Evolutionary conservation across 37 sponge, comb jelly and placozoan species (phyloP), one percentile per base, ranked within the genome.

Genomic region (Halichondria panicea): DNA sequence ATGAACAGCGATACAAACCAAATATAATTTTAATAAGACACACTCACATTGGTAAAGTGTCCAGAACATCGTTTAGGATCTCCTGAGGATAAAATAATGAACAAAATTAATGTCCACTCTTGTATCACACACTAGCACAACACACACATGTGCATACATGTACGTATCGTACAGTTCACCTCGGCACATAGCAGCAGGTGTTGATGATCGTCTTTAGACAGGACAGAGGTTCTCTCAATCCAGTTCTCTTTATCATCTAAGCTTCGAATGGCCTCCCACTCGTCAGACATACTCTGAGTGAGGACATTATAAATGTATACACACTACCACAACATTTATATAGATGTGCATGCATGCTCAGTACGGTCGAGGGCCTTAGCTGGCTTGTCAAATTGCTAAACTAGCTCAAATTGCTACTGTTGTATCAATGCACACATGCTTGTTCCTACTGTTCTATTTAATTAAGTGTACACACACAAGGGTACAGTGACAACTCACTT

Each of bases 171-270:
- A n/a, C n/a, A 13, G 30, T 71, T 59, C 56, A 88, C 88, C 78
- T 71, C 53, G 0, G 86, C 86, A 71, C 73, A 91, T 4, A 55
- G 24, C 21, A 72, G 25, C 48, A 83, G 56, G 32, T 72, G 37
- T 44, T 61, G 58, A 58, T 92, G 92, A 40, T 92, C 92, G 8
- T 41, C 41, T 46, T 83, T 92, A 2, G 92, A 88, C 24, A 92
- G 50, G 7, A 92, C 88, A 12, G 41, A 5, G 2, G 40, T 92
- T 40, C 92, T 54, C 62, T 92, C 92, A 9, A 41, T 32, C 92
- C 92, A 92, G 36, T 79, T 83, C 55, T 87, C 88, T 7, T 28
- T 50, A 19, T 87, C 84, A 68, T 92, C 92, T 15, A 92, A 65
- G 34, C 57, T 65, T 18, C 88, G 59, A 30, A 92, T 87, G 21